Conservation (phyloP, 1,140 invertebrate species). For the Macrostomum lignano region DNA sequence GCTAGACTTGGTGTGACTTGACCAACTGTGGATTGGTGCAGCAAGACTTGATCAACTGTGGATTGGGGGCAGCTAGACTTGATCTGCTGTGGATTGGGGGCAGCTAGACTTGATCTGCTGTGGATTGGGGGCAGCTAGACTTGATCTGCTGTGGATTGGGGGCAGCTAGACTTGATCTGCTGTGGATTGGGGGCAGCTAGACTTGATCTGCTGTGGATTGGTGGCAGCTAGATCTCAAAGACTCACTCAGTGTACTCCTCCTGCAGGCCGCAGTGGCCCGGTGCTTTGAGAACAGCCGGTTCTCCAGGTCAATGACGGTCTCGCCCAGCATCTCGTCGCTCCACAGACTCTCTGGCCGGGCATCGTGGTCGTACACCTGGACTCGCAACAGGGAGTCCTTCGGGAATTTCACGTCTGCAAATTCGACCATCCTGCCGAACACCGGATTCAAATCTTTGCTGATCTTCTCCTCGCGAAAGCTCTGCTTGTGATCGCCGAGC, state of each 20-base stretch:
- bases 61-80: too few species aligned
- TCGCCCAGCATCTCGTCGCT: slow-evolving; percentile 30
- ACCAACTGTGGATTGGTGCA: too few species aligned
- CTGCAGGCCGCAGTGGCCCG: slow-evolving; percentile 50
- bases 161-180: too few species aligned
- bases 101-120: too few species aligned
- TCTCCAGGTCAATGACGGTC: slow-evolving; percentile 30
- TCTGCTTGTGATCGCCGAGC: slow-evolving; percentile 25
- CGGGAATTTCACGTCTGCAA: slow-evolving; percentile 23
- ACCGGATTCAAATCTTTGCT: slow-evolving; percentile 28
- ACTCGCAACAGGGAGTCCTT: slow-evolving; percentile 21
- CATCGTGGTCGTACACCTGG: slow-evolving; percentile 28
- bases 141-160: too few species aligned
- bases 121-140: too few species aligned
- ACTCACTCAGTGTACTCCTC: slow-evolving; percentile 31
- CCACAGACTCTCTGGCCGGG: too few species aligned
- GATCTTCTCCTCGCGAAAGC: slow-evolving; percentile 23
- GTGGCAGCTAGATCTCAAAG: slow-evolving; percentile 45
- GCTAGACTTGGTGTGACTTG: too few species aligned
- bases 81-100: too few species aligned
- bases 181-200: too few species aligned
- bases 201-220: too few species aligned
- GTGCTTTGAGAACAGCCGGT: slow-evolving; percentile 25
- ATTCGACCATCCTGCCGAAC: slow-evolving; percentile 31
- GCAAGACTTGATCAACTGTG: too few species aligned